Evolutionary conservation across 2,888 invertebrate genomes (phyloP), one percentile per base, ranked within the genome.

Genomic region (Sepioteuthis lessoniana): DNA sequence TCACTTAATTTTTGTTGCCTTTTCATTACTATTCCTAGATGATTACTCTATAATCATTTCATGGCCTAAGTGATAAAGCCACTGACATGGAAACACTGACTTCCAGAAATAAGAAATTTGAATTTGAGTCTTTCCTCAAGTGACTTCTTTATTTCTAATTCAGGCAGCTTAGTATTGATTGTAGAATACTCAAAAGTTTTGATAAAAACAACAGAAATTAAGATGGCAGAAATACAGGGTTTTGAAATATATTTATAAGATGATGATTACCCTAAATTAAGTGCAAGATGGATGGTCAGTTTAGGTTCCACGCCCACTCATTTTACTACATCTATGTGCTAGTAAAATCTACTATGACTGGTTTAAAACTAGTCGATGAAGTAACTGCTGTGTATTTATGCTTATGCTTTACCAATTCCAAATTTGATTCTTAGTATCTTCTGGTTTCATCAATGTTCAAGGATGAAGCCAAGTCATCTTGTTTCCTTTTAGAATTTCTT

Each of bases 391-490:
- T 76, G 76, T 76, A n/a, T 76, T 76, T 76, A 76, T 76, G 76
- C 76, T 76, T 76, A n/a, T 16, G 76, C 76, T 76, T 76, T 35
- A 35, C 35, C 35, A 76, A 0, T 76, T 76, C 76, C 76, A 76
- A 76, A 76, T 0, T 76, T 76, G 76, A 76, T 76, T 76, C 76
- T 76, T 76, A 76, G 76, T n/a, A 76, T 76, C 76, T 25, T 76
- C n/a, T n/a, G n/a, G 13, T 16, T 76, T 76, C 76, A 76, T 76
- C 76, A n/a, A n/a, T 76, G n/a, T 76, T 76, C 76, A 76, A n/a
- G 76, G n/a, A 76, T 76, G 76, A 35, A 76, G 76, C 76, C n/a
- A 76, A 76, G 76, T n/a, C n/a, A n/a, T 76, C 76, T 76, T 76
- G 76, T n/a, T 76, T 76, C 76, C n/a, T 76, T 76, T 13, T 76